Evolutionary conservation across 2,113 vertebrate genomes (phyloP).

Genomic region (Casuarius casuarius): DNA sequence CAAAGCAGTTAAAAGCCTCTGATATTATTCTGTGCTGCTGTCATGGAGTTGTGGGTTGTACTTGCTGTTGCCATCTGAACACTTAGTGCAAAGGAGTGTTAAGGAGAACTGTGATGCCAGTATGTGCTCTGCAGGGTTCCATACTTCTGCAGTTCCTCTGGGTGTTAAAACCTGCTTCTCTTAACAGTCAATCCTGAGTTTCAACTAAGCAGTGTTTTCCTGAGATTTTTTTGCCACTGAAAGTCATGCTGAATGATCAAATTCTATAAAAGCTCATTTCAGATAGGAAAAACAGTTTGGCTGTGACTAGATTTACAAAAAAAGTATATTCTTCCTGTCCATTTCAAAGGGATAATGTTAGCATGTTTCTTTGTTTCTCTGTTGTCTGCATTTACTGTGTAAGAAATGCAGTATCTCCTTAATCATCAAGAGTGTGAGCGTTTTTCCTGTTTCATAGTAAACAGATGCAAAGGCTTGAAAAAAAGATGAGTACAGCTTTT

Average conservation of each 20-base stretch:
- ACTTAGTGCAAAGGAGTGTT: neutral
- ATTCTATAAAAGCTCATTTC: neutral
- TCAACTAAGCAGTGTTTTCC: accelerated
- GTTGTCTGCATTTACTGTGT: neutral
- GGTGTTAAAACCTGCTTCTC: neutral
- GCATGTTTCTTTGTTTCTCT: neutral
- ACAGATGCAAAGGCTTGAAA: neutral
- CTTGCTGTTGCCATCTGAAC: neutral
- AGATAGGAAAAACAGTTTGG: neutral
- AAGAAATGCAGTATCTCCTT: neutral
- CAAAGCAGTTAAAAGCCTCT: neutral
- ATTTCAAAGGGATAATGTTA: neutral
- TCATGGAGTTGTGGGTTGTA: neutral
- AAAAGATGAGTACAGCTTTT: neutral
- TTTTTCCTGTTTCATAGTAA: neutral
- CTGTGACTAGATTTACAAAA: neutral
- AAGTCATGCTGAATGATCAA: neutral
- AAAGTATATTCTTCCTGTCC: neutral
- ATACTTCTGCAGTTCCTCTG: neutral
- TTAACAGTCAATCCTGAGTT: neutral
- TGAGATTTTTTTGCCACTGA: neutral
- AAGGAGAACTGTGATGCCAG: neutral
- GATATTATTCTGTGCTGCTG: neutral
- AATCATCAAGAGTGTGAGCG: neutral
- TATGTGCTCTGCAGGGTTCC: accelerated